Conservation (phyloP, 2,888 invertebrate genomes). For the Pachycephus smyrnensis region DNA sequence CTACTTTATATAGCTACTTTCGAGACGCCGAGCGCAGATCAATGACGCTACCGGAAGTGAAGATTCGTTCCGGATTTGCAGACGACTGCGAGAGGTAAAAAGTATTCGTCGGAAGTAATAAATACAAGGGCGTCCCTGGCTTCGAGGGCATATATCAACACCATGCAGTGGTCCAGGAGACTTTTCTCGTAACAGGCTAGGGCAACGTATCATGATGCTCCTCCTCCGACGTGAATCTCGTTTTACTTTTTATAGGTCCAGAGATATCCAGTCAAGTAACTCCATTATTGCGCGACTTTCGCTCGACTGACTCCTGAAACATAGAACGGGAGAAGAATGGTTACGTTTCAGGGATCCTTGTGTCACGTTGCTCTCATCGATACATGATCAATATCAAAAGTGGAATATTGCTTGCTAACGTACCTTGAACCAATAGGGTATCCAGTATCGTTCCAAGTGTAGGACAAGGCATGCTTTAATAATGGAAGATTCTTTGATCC, state of each 20-base stretch:
- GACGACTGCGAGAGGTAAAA: conserved; percentile 4
- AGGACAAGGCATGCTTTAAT: not conserved
- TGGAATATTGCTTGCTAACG: not conserved
- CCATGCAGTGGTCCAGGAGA: not conserved
- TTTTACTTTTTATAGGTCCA: conserved; percentile 23
- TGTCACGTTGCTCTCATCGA: not conserved
- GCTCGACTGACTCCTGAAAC: not conserved
- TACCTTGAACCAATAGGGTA: not conserved
- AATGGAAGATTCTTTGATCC: not conserved
- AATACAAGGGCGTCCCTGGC: conserved; percentile 1
- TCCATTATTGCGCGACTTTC: conserved; percentile 27
- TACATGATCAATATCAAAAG: not conserved
- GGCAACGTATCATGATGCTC: conserved; percentile 5
- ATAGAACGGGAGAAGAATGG: not conserved
- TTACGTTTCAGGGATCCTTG: not conserved
- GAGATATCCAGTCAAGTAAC: conserved; percentile 28
- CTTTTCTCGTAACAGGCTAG: not conserved
- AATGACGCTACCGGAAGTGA: not conserved
- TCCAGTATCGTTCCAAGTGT: not conserved
- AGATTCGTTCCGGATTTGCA: conserved; percentile 6
- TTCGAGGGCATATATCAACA: conserved; percentile 6
- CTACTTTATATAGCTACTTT: not conserved
- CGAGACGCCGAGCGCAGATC: not conserved
- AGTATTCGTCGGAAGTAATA: conserved; percentile 7
- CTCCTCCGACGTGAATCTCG: conserved; percentile 8